Evolutionary conservation across 1,140 invertebrate genomes (phyloP).

Genomic region (Chionoecetes opilio): DNA sequence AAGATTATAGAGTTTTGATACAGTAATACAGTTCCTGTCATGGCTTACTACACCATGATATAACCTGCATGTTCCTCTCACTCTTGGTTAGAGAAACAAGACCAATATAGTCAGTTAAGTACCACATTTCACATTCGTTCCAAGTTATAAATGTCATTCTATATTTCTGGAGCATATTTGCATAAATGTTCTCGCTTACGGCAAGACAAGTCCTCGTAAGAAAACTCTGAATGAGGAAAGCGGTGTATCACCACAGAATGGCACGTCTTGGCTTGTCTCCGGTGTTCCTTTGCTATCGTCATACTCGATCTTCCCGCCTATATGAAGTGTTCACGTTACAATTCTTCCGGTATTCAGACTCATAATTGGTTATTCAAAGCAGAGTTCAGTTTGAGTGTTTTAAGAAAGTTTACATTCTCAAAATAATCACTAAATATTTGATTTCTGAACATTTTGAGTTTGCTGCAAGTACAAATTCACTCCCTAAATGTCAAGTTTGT

Average conservation of each 20-base stretch:
- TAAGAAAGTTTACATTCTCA: too few relatives aligned
- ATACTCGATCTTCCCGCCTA: too few relatives aligned
- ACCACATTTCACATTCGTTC: neutral
- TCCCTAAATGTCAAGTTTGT: neutral
- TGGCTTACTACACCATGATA: slow-evolving; percentile 57
- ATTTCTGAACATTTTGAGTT: too few relatives aligned
- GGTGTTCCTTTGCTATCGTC: too few relatives aligned
- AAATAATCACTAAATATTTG: too few relatives aligned
- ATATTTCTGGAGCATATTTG: neutral
- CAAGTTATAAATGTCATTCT: neutral
- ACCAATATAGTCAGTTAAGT: slow-evolving; percentile 17
- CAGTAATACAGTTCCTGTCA: slow-evolving; percentile 76
- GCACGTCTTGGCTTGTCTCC: neutral
- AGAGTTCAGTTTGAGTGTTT: too few relatives aligned
- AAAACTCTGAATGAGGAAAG: neutral
- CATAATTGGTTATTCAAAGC: too few relatives aligned
- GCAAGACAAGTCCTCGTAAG: neutral
- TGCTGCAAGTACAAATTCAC: too few relatives aligned
- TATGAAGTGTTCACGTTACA: too few relatives aligned
- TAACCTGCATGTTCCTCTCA: neutral
- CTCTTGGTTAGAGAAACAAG: neutral
- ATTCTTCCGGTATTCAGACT: too few relatives aligned
- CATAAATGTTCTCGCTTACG: too few relatives aligned
- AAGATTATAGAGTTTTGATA: slow-evolving; percentile 54
- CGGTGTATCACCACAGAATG: neutral